Base-by-base conservation (phyloP, 2,113 vertebrate species). In the Lampris megalopsis region DNA sequence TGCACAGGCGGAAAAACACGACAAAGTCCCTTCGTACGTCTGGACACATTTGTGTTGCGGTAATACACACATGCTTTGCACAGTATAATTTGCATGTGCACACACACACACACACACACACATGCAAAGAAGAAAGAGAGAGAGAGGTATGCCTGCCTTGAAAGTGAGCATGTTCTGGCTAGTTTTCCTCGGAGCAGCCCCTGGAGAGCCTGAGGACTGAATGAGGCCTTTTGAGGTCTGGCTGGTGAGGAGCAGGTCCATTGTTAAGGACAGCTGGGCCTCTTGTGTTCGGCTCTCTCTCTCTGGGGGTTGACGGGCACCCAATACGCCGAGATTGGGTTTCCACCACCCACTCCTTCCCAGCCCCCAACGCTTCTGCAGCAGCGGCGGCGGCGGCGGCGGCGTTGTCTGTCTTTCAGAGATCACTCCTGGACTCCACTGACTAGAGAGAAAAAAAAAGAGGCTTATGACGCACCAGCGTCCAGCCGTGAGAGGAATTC, bases 211-310 rank as follows among this genome's bases (percentile, higher is more conserved):
- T 72, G 75, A 71, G 72, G 70, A 81, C 84, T 94, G 91, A 94
- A 94, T 91, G 92, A 90, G 75, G 60, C 67, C 90, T 82, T 91
- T 94, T 93, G 91, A 94, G 85, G 59, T 63, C 53, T 86, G 88
- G 75, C 77, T 86, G 83, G 73, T 82, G 86, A 85, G 89, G 83
- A 86, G 86, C 60, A 81, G 90, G 79, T 83, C 92, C 91, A 93
- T 94, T 94, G 93, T 94, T 90, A 76, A 79, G 86, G 93, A 94
- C 94, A 94, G 94, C 93, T 93, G 93, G 91, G 84, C 86, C 91
- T 93, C 93, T 90, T 92, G 88, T 93, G 91, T 89, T 84, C 87
- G 75, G 73, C 85, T 86, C 83, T 89, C 86, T 50, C 72, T 91
- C 90, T 91, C 90, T 85, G 64, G 92, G 89, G 92, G 89, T 83